Base-by-base conservation (phyloP, 2,113 vertebrate species). In the Piaya cayana region DNA sequence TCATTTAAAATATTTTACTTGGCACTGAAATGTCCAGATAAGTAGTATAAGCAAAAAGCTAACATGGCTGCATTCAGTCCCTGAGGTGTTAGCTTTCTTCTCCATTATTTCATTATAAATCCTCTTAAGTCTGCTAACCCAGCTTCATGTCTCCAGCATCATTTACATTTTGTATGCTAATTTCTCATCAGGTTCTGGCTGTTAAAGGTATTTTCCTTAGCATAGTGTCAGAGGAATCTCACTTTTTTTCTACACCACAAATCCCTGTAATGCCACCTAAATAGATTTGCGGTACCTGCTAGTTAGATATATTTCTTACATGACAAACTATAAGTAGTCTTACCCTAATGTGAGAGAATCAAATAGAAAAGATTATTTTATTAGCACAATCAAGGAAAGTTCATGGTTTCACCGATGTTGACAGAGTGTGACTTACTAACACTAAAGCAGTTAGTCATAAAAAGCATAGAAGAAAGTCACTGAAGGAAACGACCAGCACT, bases 51-150 rank as follows among this genome's bases (percentile, higher is more conserved):
- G 27, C n/a, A 82, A 49, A 78, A 92, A 30, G 21, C 77, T 63
- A 82, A 19, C 0, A 3, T 17, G 4, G 8, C 5, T 89, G 37
- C n/a, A 71, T 20, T 79, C 37, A 65, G 49, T 82, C 94, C 45
- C 67, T 76, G 81, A 87, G 12, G 52, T 90, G 59, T 88, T 92
- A 72, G 27, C 29, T 86, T 93, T 82, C 75, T 92, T 91, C 83
- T 89, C 59, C 87, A 86, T 96, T 94, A 96, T 97, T 97, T 97
- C 75, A 88, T 56, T 91, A 83, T 86, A 97, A 97, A 97, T 90
- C 85, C 86, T 74, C 75, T 39, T 95, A 97, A 95, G 1, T 76
- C 75, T 90, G 69, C 32, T 97, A 97, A 97, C 97, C 83, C 91
- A 91, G 22, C 30, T 94, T 96, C 64, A 45, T 76, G 94, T 93